Conservation (phyloP, 2,888 invertebrate genomes). For the Synergus japonicus region DNA sequence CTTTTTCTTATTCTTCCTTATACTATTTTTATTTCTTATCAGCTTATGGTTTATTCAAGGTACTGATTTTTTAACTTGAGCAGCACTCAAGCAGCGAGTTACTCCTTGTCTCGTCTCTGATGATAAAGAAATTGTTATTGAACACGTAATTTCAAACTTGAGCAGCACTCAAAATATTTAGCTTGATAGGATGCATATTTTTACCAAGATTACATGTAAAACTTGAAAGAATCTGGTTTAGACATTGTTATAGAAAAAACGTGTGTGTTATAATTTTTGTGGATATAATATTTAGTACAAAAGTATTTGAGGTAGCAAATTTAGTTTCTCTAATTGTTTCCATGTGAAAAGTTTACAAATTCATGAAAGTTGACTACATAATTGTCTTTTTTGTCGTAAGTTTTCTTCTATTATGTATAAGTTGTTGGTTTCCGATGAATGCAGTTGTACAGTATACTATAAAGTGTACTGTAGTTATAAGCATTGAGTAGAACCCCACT, state of each 20-base stretch:
- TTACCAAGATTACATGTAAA: not conserved
- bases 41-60: not conserved
- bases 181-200: constrained; percentile 2
- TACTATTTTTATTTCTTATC: not conserved
- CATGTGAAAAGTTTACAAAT: not conserved
- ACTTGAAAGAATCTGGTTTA: constrained; percentile 1
- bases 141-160: not conserved
- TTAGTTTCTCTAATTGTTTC: not conserved
- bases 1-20: not conserved
- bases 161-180: not conserved
- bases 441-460: too few relatives aligned
- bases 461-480: not conserved
- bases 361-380: not conserved
- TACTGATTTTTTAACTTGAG: constrained; percentile 5
- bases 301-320: not conserved
- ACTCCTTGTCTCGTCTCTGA: not conserved
- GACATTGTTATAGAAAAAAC: not conserved
- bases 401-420: not conserved
- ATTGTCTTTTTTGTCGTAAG: not conserved
- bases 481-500: not conserved
- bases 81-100: not conserved
- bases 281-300: too few relatives aligned
- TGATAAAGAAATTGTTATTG: constrained; percentile 7
- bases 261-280: not conserved
- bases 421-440: not conserved